Evolutionary conservation across 2,113 vertebrate genomes (phyloP), one percentile per base, ranked within the genome.

Genomic region (Laticauda colubrina): DNA sequence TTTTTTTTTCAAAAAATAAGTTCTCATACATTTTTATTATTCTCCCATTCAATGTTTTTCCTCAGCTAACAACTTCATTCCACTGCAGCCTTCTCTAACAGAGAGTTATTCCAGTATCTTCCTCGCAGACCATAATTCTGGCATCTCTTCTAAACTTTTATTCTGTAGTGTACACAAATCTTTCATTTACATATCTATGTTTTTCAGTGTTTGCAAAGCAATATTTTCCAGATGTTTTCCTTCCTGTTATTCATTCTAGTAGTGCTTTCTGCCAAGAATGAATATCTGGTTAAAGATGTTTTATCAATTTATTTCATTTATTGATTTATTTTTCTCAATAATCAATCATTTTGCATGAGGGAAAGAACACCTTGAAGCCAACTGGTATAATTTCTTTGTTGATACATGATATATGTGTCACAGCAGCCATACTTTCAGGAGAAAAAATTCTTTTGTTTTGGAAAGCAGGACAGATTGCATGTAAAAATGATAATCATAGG

Each of bases 251-350:
- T 29, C 51, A 14, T 90, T 48, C 53, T 51, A 3, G 15, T 7
- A 26, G 34, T 20, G 8, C 57, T 48, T 11, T 23, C 43, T 45
- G 23, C 45, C 34, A 57, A 43, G 15, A 54, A 54, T 29, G 15
- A 55, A 20, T 55, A 88, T 8, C 15, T 34, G 7, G 0, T 54
- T 8, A 88, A 88, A 88, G 51, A 55, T 8, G 3, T 88, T n/a
- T 54, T 88, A 86, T 86, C 85, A n/a, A 87, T 81, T 39, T 87
- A 87, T 87, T 87, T 48, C 48, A 87, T 87, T 64, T 64, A n/a
- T 64, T 64, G 61, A 14, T 64, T 64, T 64, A n/a, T 64, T 64
- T 64, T n/a, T 12, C 26, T 61, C 24, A 29, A 26, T 87, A 48
- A 87, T 51, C 85, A 87, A 14, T 51, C 2, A 29, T 10, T 53